Evolutionary conservation across 2,888 invertebrate species (phyloP), one percentile per base, ranked within the genome.

Genomic region (Euzophera pinguis): DNA sequence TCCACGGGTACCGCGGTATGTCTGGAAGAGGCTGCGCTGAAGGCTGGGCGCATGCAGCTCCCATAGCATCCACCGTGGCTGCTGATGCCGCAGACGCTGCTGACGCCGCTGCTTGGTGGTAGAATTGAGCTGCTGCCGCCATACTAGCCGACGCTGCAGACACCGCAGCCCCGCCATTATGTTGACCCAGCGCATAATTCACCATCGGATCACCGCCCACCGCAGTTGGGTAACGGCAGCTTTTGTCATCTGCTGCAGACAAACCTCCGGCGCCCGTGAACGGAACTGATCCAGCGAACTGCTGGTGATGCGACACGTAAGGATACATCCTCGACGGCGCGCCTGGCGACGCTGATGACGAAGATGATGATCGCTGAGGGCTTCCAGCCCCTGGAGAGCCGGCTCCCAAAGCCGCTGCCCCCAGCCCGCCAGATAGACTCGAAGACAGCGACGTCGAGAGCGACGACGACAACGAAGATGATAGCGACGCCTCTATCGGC

Each of bases 1-100:
- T 97, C 97, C 97, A 98, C 47, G 97, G 97, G 85, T 98, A 97
- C 78, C 97, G 93, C 53, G 97, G 97, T 81, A 97, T 95, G 90
- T 97, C 97, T 48, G 96, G 96, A 78, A 97, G 94, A 54, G 96
- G 96, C 84, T 96, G 96, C 59, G 96, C 96, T 57, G 95, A 94
- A 67, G 94, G 92, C 78, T 95, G 95, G 60, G 94, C 92, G 91
- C 97, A 97, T 61, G 96, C 92, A 67, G 94, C 94, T 59, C 96
- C 93, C 73, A 96, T 94, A 73, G 97, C 96, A 72, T 96, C 96
- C 72, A 95, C 96, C 67, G 94, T 92, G 37, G 93, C 93, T 29
- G 95, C 93, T 13, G 94, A 94, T 38, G 96, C 95, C 42, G 94
- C 94, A 22, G 95, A 94, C 34, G 94, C 95, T 49, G 94, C 93